Conservation (phyloP, 2,888 invertebrate species). For the Microdon myrmicae region DNA sequence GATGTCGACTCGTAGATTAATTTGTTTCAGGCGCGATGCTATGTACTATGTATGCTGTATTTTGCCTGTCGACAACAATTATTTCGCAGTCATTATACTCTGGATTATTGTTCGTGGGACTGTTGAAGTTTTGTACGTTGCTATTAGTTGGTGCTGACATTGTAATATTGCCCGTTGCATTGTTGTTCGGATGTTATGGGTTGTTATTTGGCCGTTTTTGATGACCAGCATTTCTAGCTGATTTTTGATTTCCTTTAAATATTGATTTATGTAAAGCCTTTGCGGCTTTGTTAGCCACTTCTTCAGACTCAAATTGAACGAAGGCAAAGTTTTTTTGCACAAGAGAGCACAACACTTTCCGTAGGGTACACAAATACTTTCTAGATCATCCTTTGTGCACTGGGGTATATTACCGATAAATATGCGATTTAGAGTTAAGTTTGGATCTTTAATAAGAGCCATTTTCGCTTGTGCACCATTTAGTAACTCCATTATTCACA, state of each 20-base stretch:
- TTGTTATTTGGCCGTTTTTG: constrained; percentile 51
- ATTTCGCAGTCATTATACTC: constrained; percentile 91
- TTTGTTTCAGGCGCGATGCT: constrained; percentile 80
- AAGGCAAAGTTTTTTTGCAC: constrained; percentile 86
- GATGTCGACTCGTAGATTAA: constrained; percentile 84
- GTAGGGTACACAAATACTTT: constrained; percentile 79
- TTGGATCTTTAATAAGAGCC: constrained; percentile 82
- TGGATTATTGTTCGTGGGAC: constrained; percentile 59
- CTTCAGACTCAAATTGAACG: constrained; percentile 83
- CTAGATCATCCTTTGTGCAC: constrained; percentile 74
- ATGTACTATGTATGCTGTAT: constrained; percentile 92
- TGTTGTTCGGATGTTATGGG: constrained; percentile 13
- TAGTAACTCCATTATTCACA: no score
- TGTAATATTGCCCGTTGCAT: background rate
- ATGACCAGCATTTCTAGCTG: constrained; percentile 71
- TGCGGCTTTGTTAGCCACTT: constrained; percentile 80
- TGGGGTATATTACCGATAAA: constrained; percentile 83
- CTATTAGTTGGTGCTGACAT: no score
- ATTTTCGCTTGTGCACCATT: no score
- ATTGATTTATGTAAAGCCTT: constrained; percentile 75
- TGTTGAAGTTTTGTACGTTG: constrained; percentile 17
- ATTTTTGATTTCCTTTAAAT: constrained; percentile 78
- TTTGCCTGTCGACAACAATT: constrained; percentile 82
- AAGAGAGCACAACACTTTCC: constrained; percentile 76
- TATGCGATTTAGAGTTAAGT: constrained; percentile 78